phyloP scores from a whole-genome alignment of 2,888 invertebrate species.

The Scaptomyza tumidula region DNA sequence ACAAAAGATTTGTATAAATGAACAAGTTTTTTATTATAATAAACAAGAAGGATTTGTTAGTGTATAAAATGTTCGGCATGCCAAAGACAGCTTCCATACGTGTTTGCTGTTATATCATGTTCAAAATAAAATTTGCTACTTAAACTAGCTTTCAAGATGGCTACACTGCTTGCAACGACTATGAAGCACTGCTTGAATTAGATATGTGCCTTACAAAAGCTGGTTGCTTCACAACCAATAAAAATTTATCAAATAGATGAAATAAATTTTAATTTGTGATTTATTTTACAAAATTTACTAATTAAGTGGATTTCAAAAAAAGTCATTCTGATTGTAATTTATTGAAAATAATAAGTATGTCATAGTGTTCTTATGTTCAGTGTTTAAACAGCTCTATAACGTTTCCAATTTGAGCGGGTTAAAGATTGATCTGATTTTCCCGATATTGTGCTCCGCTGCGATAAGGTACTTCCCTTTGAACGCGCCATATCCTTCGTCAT shows the following conservation, averaged over 20 bases:
- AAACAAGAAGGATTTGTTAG: no score
- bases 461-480: background rate
- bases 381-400: background rate
- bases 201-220: background rate
- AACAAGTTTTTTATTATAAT: no score
- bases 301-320: no score
- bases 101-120: no score
- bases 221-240: conserved; percentile 1
- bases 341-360: background rate
- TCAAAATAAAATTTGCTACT: no score
- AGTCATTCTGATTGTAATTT: conserved; percentile 2
- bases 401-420: background rate
- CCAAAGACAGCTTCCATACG: no score
- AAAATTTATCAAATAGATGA: no score
- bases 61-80: no score
- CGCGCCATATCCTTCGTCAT: background rate
- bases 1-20: no score
- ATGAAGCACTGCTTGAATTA: conserved; percentile 7
- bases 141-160: no score
- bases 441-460: no score
- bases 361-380: no score
- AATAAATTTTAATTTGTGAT: background rate
- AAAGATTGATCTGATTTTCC: background rate
- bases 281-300: background rate
- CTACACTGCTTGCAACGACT: background rate